Base-by-base conservation (phyloP, 2,113 vertebrate species). In the Gila orcuttii region DNA sequence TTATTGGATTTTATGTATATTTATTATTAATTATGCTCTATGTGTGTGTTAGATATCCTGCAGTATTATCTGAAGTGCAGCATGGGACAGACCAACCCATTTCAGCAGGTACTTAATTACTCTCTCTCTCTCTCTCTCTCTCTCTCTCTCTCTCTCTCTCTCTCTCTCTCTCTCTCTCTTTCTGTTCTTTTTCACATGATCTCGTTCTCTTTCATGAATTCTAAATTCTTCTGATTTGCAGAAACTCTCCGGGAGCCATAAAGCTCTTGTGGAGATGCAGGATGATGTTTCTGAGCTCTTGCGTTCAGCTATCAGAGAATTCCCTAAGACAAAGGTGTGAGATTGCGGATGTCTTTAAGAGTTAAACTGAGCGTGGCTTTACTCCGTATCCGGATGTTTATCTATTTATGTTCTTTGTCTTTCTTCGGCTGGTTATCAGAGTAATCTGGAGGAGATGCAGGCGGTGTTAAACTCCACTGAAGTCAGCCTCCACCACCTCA, bases 241-340 rank as follows among this genome's bases (percentile, higher is more conserved):
- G 98, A 99, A 97, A 91, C 96, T 99, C 92, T 99, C 98, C 0
- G 96, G 96, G 86, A 96, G 98, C 90, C 97, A 99, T 93, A 99
- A 99, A 93, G 97, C 97, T 0, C 91, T 99, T 89, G 97, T 99
- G 86, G 98, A 99, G 93, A 98, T 99, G 97, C 98, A 99, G 87
- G 98, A 98, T 28, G 93, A 97, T 5, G 95, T 98, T 89, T 89
- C 88, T 0, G 97, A 98, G 52, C 96, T 99, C 64, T 93, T 98
- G 91, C 96, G 87, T 87, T 97, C 94, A 1, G 94, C 96, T 3
- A 92, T 95, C 25, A 92, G 90, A 89, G 97, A 99, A 57, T 92
- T 95, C 23, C 95, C 96, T 2, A 93, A 96, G 88, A 95, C 96
- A 83, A 96, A 96, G 97, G 98, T 99, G 93, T 21, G 21, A 36